Evolutionary conservation across 2,113 vertebrate species (phyloP).

Genomic region (Procavia capensis): DNA sequence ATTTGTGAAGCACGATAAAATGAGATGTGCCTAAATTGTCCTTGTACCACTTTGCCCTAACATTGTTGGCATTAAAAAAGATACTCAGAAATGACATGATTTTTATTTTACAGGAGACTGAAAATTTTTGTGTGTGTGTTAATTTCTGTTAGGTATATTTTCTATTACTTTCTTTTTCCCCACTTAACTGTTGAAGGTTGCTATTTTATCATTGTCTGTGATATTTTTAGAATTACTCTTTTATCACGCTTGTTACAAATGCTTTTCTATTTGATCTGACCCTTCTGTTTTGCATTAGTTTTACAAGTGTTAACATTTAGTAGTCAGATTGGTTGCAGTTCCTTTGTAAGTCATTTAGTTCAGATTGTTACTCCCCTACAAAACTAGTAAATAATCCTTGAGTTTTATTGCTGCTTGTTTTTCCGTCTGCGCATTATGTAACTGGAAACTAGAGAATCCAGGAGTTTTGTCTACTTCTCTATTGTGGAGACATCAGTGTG

Average conservation of each 20-base stretch:
- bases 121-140: neutral
- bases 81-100: neutral
- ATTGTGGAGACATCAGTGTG: neutral
- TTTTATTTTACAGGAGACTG: slow-evolving; percentile 11
- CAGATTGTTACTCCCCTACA: neutral
- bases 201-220: slow-evolving; percentile 43
- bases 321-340: neutral
- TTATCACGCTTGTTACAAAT: neutral
- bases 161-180: slow-evolving; percentile 26
- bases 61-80: slow-evolving; percentile 23
- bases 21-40: neutral
- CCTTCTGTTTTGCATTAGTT: slow-evolving; percentile 26
- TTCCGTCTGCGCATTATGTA: neutral
- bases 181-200: neutral
- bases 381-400: neutral
- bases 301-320: neutral
- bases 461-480: neutral
- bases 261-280: slow-evolving; percentile 43
- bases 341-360: slow-evolving; percentile 13
- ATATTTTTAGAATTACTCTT: slow-evolving; percentile 15
- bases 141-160: slow-evolving; percentile 49
- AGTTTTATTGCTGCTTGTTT: slow-evolving; percentile 3
- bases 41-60: neutral
- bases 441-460: neutral
- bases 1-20: no score